These are phyloP conservation scores for Drosophila trapezifrons DNA, from an alignment of 1,140 invertebrate genomes.

Conservation along the genomic window DNA sequence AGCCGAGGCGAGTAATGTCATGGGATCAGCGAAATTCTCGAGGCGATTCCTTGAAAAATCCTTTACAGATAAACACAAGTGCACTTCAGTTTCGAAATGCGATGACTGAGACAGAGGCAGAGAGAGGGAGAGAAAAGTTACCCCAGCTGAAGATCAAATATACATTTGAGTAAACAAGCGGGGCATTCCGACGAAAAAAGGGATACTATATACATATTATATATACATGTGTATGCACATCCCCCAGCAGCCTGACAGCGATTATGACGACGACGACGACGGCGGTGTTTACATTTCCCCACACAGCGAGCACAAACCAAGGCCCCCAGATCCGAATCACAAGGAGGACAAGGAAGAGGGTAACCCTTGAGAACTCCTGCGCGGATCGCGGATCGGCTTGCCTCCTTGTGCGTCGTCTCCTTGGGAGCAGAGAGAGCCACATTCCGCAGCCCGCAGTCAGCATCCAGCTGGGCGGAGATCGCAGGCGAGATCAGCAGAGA, in stretches of 20 bases:
- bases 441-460: slow-evolving; percentile 48
- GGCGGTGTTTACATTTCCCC: slow-evolving; percentile 78
- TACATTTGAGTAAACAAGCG: slow-evolving; percentile 77
- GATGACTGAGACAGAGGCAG: slow-evolving; percentile 13
- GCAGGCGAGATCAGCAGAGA: slow-evolving; percentile 63
- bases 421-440: slow-evolving; percentile 14
- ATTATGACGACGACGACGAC: slow-evolving; percentile 62
- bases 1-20: slow-evolving; percentile 2
- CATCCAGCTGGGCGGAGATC: slow-evolving; percentile 44
- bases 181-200: slow-evolving; percentile 74
- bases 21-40: slow-evolving; percentile 41
- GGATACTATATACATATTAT: slow-evolving; percentile 45
- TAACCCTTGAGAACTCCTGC: slow-evolving; percentile 80
- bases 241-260: slow-evolving; percentile 31
- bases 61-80: slow-evolving; percentile 64
- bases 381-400: slow-evolving; percentile 32
- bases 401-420: slow-evolving; percentile 33
- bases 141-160: slow-evolving; percentile 69
- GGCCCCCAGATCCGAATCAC: slow-evolving; percentile 67
- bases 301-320: slow-evolving; percentile 66
- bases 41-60: slow-evolving; percentile 72
- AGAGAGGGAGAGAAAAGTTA: slow-evolving; percentile 24
- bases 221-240: slow-evolving; percentile 8
- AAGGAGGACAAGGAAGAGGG: slow-evolving; percentile 17
- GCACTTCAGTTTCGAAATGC: slow-evolving; percentile 14